Base-by-base conservation (phyloP, 2,888 invertebrate genomes). In the Drosophila dives region DNA sequence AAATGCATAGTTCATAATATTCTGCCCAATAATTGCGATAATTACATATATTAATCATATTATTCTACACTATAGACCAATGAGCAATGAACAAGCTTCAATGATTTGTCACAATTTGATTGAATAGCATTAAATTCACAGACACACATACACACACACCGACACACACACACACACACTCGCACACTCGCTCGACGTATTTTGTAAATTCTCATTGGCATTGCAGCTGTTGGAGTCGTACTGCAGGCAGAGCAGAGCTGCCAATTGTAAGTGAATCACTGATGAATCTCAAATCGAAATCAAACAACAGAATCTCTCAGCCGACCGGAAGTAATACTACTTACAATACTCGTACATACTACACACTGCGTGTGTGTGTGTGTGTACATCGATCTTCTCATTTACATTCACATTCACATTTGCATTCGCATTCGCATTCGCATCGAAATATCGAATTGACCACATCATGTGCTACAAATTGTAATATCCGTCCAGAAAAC, bases 401-500 rank as follows among this genome's bases (percentile, higher is more conserved):
- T 55, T 23, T 8, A 53, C 53, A 53, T 34, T 53, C 53, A 49
- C 49, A 26, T 36, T 36, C 34, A 45, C 45, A 29, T 29, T 15
- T 29, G 17, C 20, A 20, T 42, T 49, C 26, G 6, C 15, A 15
- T 38, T 15, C 12, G 26, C 29, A 49, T 26, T 70, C 65, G 59
- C 64, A 75, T 79, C 63, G 69, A 69, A 69, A 73, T 64, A 72
- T 75, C 62, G 72, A 70, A 77, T 67, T 61, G 75, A 77, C 68
- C 77, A 80, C 66, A 72, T 69, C 53, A 58, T 74, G 88, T 86
- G 86, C 85, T 86, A 83, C 85, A 88, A 86, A 86, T 80, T 88
- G 88, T 83, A 86, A 88, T 81, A 86, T 86, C 85, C 85, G 85
- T 86, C 85, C 85, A 86, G 86, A 83, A 88, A 88, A 83, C 85